Base-by-base conservation (phyloP, 2,888 invertebrate genomes). In the Protophormia terraenovae region DNA sequence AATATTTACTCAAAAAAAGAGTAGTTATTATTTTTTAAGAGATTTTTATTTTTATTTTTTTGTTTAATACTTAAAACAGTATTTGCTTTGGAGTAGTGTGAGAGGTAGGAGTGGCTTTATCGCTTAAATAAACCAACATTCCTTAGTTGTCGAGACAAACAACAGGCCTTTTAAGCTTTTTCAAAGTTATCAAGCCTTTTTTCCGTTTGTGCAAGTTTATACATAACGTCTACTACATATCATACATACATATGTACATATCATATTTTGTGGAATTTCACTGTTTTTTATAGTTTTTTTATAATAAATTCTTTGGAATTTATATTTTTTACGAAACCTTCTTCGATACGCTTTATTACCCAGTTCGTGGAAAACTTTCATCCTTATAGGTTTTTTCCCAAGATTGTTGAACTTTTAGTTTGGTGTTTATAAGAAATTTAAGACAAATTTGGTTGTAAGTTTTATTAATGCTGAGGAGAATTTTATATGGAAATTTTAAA, bases 221-320 rank as follows among this genome's bases (percentile, higher is more conserved):
- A 38, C 10, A 38, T 45, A 58, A 24, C 29, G 24, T 24, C 50
- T 64, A 62, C 66, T 24, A n/a, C n/a, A n/a, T n/a, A 66, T 73
- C 64, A 32, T 62, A 27, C 12, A 62, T n/a, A n/a, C n/a, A n/a
- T n/a, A n/a, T n/a, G n/a, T n/a, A n/a, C n/a, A n/a, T n/a, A n/a
- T n/a, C n/a, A n/a, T 38, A 27, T 71, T 75, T 69, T 69, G 27
- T 53, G 73, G 73, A 84, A 84, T 84, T 84, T 77, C 72, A 60
- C 67, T 73, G 60, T 77, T 80, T 62, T 38, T 67, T 35, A 58
- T 22, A 16, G 16, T 47, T 75, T 75, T 32, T 71, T 29, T 47
- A 24, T 16, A 71, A 60, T 32, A 66, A 72, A 62, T 84, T 81
- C 73, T 77, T 77, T 60, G n/a, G 66, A 77, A 81, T 66, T 73